Base-by-base conservation (phyloP, 2,113 vertebrate genomes). In the Chlorodrepanis virens region DNA sequence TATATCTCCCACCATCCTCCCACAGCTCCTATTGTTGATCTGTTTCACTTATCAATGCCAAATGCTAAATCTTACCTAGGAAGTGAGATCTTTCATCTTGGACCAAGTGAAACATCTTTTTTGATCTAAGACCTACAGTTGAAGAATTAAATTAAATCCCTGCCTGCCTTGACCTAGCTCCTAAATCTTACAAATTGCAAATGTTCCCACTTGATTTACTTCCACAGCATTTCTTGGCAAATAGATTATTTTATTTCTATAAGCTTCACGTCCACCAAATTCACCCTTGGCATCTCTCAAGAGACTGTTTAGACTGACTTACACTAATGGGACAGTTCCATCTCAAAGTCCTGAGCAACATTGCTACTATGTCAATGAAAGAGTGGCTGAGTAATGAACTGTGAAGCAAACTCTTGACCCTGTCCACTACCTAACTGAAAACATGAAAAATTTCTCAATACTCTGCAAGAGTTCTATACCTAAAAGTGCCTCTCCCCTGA, bases 161-260 rank as follows among this genome's bases (percentile, higher is more conserved):
- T 75, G 24, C 13, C 56, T 67, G 11, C 33, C 23, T 44, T 80
- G 71, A 65, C 54, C 54, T 67, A 63, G 17, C 33, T 86, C 59
- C 37, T 94, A 89, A 86, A 94, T 83, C 45, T 83, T 57, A 61
- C 10, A 68, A 92, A 61, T 33, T 53, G 20, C 21, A 77, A 53
- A 39, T 37, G 6, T 61, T 77, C 21, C 53, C 8, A 20, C 27
- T 63, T 80, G n/a, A 92, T 89, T 85, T 83, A 72, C 14, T 86
- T 70, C 20, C 24, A 70, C 2, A 2, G 10, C 1, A 3, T 65
- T 86, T 92, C 68, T 92, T 0, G 0, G 28, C 53, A 77, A 92
- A 83, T 2, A 28, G 7, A 42, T 64, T 35, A 69, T 74, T 86
- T 88, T 59, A 65, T 57, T 89, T 53, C 49, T 74, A 17, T n/a